Evolutionary conservation across 2,113 vertebrate genomes (phyloP), one percentile per base, ranked within the genome.

Genomic region (Tor tambroides): DNA sequence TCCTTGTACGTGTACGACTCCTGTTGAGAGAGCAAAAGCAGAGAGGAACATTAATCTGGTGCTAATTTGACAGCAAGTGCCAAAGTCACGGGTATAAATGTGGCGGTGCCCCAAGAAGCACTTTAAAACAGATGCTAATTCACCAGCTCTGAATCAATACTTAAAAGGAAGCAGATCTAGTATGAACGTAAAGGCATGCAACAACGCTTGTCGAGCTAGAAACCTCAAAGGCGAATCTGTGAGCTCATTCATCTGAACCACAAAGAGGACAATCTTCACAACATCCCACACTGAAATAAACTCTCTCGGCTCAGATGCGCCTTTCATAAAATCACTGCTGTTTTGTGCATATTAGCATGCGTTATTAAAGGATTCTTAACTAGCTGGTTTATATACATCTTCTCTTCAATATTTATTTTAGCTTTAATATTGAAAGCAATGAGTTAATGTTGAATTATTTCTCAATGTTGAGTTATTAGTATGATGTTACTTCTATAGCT

Each of bases 1-100:
- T 99, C 97, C 92, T 97, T 97, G 91, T 99, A 98, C 0, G 97
- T 97, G 84, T 97, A 97, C 21, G 96, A 97, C 89, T 97, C 96
- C 96, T 97, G 43, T 46, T 19, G 56, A 83, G 59, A 88, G 67
- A 82, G 7, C 41, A 87, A 82, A 59, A 92, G 80, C 90, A 85
- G 19, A 80, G 51, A 7, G 12, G 23, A 67, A 43, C 41, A 65
- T 88, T 83, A 85, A 83, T 74, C 76, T 21, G 26, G 17, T 30
- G 78, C 38, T 84, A 86, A 86, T 79, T 67, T 84, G 85, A 89
- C 88, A 89, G 82, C n/a, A 2, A 35, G 32, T 49, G 65, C 32
- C 26, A 71, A 21, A 59, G 83, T n/a, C 28, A 17, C 0, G 28
- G 46, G 49, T 78, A 30, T 54, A 78, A 72, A 54, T 77, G 65